These are phyloP conservation scores for Colaptes auratus DNA, from an alignment of 2,113 vertebrate species.

Conservation along the genomic window DNA sequence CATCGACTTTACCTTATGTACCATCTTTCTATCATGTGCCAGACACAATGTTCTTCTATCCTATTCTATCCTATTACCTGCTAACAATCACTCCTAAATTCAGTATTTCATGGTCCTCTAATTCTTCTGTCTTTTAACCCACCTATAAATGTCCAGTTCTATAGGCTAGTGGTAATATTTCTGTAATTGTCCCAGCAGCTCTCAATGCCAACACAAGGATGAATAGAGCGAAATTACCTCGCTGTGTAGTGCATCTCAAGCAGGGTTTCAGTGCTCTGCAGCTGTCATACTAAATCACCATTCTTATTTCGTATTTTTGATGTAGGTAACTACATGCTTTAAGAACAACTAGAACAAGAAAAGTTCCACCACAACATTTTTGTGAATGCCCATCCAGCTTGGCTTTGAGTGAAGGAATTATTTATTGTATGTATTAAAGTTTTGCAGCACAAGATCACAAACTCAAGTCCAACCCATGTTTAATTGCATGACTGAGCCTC, in stretches of 20 bases:
- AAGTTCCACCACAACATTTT: neutral
- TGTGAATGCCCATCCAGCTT: neutral
- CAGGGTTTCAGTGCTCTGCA: neutral
- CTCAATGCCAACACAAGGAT: neutral
- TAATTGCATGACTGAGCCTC: neutral
- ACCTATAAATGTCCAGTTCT: neutral
- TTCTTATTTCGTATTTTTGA: neutral
- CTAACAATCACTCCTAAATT: neutral
- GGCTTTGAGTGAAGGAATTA: neutral
- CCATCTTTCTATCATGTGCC: neutral
- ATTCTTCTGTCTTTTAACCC: constrained; percentile 18
- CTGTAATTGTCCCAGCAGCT: neutral
- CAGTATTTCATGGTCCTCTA: neutral
- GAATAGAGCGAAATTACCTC: neutral
- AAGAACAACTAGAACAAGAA: neutral
- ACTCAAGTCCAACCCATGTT: neutral
- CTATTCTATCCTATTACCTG: neutral
- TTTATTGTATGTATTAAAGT: neutral
- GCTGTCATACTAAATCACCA: neutral
- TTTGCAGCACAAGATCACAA: neutral
- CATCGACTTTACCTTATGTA: neutral
- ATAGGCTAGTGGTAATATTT: neutral
- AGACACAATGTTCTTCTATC: neutral
- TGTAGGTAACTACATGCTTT: neutral
- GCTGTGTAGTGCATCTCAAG: neutral